Evolutionary conservation across 2,888 invertebrate species (phyloP).

Genomic region (Oxystoma pomonae): DNA sequence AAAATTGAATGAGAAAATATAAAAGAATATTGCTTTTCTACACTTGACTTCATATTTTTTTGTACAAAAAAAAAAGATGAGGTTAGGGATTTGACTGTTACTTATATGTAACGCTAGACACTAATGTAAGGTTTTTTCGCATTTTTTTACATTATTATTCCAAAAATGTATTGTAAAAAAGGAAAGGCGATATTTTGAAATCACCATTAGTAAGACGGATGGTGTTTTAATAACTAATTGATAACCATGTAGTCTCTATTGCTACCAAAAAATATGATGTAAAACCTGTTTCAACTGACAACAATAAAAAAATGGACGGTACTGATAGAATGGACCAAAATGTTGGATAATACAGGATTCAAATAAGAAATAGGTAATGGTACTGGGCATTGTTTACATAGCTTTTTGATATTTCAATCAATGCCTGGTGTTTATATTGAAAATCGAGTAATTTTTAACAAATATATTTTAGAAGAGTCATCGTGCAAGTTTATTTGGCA

Average conservation of each 20-base stretch:
- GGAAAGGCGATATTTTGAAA: too few species aligned
- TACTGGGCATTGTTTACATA: slow-evolving; percentile 23
- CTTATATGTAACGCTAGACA: background rate
- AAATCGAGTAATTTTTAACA: slow-evolving; percentile 14
- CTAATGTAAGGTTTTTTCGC: background rate
- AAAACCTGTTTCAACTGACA: too few species aligned
- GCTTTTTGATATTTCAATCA: slow-evolving; percentile 20
- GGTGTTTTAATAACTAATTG: too few species aligned
- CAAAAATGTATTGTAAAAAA: too few species aligned
- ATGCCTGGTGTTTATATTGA: slow-evolving; percentile 19
- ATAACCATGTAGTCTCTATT: too few species aligned
- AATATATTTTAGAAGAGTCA: slow-evolving; percentile 18
- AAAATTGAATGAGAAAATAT: background rate
- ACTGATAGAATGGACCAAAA: too few species aligned
- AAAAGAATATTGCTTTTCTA: background rate
- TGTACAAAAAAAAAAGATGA: background rate
- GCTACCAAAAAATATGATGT: too few species aligned
- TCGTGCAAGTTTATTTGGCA: slow-evolving; percentile 11
- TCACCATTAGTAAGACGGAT: too few species aligned
- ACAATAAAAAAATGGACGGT: too few species aligned
- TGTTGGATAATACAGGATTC: too few species aligned
- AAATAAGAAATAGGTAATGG: slow-evolving; percentile 18
- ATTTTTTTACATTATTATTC: too few species aligned
- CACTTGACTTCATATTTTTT: background rate
- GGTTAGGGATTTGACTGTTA: background rate